Conservation (phyloP, 2,888 invertebrate species). For the Drosophila flavopinicola region DNA sequence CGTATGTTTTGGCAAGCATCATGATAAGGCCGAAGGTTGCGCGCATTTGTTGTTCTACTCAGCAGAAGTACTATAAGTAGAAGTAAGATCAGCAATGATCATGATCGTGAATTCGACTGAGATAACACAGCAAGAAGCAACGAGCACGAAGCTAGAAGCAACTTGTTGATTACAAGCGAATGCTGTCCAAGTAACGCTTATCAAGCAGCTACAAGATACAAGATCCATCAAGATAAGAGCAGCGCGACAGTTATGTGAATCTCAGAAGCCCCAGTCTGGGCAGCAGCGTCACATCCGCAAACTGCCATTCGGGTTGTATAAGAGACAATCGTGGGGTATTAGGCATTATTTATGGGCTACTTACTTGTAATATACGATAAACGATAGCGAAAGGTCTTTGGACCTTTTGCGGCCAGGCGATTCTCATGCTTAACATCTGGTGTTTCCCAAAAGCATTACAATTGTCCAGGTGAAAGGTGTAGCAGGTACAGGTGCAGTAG, state of each 20-base stretch:
- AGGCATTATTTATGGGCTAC: constrained; percentile 19
- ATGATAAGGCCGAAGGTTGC: constrained; percentile 5
- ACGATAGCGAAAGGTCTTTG: no score
- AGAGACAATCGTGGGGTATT: constrained; percentile 16
- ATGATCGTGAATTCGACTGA: constrained; percentile 52
- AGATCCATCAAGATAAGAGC: constrained; percentile 41
- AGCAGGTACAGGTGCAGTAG: not conserved
- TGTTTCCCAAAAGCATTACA: constrained; percentile 29
- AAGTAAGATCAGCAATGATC: constrained; percentile 38
- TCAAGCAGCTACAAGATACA: constrained; percentile 16
- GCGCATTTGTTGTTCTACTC: not conserved
- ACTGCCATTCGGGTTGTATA: constrained; percentile 40
- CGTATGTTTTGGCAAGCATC: constrained; percentile 29
- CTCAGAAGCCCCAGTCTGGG: not conserved
- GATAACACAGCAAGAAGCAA: no score
- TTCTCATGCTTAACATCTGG: constrained; percentile 34
- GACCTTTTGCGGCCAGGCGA: no score
- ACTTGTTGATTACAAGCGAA: constrained; percentile 21
- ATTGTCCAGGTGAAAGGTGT: not conserved
- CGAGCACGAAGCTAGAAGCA: not conserved
- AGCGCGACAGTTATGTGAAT: constrained; percentile 5
- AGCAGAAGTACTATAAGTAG: not conserved
- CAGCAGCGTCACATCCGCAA: constrained; percentile 4
- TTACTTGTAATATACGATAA: not conserved
- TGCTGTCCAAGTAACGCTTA: constrained; percentile 33